Base-by-base conservation (phyloP, 2,888 invertebrate species). In the Atherix ibis region DNA sequence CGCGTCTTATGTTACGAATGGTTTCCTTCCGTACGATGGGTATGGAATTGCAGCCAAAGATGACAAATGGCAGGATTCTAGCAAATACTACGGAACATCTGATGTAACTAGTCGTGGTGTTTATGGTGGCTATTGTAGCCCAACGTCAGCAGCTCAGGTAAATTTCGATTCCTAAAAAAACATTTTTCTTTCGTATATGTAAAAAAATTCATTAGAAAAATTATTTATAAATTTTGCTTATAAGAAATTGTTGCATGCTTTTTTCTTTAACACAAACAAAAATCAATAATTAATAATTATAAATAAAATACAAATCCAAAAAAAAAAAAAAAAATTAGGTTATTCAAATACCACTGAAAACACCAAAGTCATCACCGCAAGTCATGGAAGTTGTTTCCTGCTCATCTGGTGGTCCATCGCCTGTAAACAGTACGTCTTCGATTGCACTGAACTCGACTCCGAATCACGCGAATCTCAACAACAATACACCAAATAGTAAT, bases 1-100 rank as follows among this genome's bases (percentile, higher is more conserved):
- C 3, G 63, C 68, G 35, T 65, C 70, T 2, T 79, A 79, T 50
- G 73, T 79, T 37, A 75, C 81, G 27, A 87, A 87, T 49, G 87
- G 87, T 4, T 88, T 88, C 58, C 66, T 88, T 38, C 54, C 64
- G 26, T 68, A 67, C 45, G 68, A 68, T 40, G 64, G 68, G 35
- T 71, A 71, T 44, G 65, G 69, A 41, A 58, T 70, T 30, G 49
- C 65, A 14, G 58, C 65, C 33, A 62, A 62, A 47, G 61, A 62
- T 34, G 61, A 61, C 29, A 62, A 62, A 40, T 62, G 61, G 61
- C 61, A 62, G 42, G 62, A 62, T 37, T 52, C 55, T 18, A 55
- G 54, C 32, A 62, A 62, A 41, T 62, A 62, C 42, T 78, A 78
- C 51, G 63, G 71, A 30, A 72, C 71, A 65, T 74, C 42, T 70